Evolutionary conservation across 2,797 vertebrate genomes (phyloP).

Genomic region (Xenops minutus): DNA sequence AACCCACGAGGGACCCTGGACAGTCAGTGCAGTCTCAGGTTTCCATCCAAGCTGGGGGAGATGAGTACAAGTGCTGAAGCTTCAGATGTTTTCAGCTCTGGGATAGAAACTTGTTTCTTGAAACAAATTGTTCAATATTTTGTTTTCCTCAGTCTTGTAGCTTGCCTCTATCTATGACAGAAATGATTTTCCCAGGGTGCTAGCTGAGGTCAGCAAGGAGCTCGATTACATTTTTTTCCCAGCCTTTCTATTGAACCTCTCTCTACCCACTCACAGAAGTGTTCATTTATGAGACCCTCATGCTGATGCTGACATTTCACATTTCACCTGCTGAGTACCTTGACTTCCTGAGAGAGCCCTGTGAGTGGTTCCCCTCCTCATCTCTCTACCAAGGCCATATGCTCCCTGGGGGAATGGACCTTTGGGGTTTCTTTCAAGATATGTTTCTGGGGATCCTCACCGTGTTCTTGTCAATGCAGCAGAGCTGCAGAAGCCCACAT

Average conservation of each 20-base stretch:
- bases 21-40: background rate
- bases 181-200: background rate
- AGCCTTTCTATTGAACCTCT: background rate
- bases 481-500: fast-evolving
- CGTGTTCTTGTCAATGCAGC: background rate
- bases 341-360: background rate
- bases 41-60: background rate
- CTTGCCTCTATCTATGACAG: background rate
- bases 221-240: background rate
- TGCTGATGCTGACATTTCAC: fast-evolving
- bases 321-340: background rate
- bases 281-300: background rate
- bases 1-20: fast-evolving
- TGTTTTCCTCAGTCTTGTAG: background rate
- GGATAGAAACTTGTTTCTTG: background rate
- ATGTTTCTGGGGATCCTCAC: background rate
- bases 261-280: background rate
- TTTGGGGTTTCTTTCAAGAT: background rate
- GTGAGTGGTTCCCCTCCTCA: fast-evolving
- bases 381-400: background rate
- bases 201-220: background rate
- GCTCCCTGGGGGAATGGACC: background rate
- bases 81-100: background rate
- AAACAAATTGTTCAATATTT: background rate
- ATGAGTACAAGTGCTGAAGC: background rate